Evolutionary conservation across 1,140 invertebrate species (phyloP), one percentile per base, ranked within the genome.

Genomic region (Drosophila ohnishii): DNA sequence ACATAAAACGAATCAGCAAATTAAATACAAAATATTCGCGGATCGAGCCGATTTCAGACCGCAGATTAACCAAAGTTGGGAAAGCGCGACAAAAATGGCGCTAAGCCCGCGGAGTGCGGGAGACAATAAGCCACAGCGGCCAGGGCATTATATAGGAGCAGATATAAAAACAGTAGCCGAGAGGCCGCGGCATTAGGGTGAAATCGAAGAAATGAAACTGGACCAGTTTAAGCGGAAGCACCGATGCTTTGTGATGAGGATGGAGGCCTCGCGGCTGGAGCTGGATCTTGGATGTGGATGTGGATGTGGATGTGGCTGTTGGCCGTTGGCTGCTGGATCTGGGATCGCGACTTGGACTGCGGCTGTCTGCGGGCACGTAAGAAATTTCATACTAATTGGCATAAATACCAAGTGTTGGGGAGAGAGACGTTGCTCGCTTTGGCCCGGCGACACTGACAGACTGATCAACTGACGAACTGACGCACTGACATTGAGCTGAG

Each of bases 341-440:
- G 39, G 35, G 55, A 56, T 63, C 67, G 72, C 55, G 13, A n/a
- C 56, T 64, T 39, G 53, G 22, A 44, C 40, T 61, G 61, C 44
- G 75, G 44, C 80, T 88, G 84, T 88, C 84, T 80, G 84, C 63
- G 79, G 89, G 85, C 82, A 90, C 89, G 82, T 89, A 90, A 90
- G 90, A 91, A 90, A 91, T 91, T 91, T 91, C 90, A 90, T 91
- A 91, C 89, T 91, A 91, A 91, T 91, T 91, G 90, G 90, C 90
- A 91, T 91, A 91, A 91, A 91, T 91, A 91, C 90, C 90, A 90
- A 91, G 83, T 91, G 90, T 90, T 76, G 78, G 86, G 71, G 63
- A 76, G 80, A 75, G 67, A 74, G 53, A 79, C 64, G 57, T 60
- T 57, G 67, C 56, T 72, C 32, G 67, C 45, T 42, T 78, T 71